These are phyloP conservation scores for Phocoena phocoena DNA, from an alignment of 2,113 vertebrate species.

Conservation along the genomic window DNA sequence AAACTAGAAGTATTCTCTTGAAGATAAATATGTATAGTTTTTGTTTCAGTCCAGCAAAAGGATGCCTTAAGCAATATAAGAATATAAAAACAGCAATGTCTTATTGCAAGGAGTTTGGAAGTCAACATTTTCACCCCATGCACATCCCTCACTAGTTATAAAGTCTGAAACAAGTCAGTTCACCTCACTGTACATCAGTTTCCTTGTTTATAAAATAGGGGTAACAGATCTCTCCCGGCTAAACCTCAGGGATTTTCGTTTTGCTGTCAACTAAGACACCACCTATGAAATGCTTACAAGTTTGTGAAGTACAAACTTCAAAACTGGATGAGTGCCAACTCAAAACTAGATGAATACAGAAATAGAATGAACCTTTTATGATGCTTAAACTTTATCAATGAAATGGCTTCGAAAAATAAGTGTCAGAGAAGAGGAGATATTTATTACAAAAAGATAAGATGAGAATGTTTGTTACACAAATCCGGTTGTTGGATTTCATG, in stretches of 20 bases:
- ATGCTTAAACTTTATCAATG: neutral
- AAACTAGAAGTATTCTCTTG: constrained; percentile 23
- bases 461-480: neutral
- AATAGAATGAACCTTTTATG: neutral
- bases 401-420: neutral
- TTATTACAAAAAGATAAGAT: neutral
- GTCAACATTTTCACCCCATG: neutral
- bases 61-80: neutral
- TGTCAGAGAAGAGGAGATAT: neutral
- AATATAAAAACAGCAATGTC: neutral
- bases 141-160: neutral
- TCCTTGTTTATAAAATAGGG: neutral
- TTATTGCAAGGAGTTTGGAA: neutral
- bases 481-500: neutral
- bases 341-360: neutral
- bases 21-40: constrained; percentile 11
- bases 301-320: neutral
- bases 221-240: neutral
- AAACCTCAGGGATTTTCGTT: neutral
- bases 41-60: constrained; percentile 20
- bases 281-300: neutral
- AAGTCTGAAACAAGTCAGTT: neutral
- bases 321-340: neutral
- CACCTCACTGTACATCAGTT: neutral
- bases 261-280: neutral